Base-by-base conservation (phyloP, 2,888 invertebrate genomes). In the Himalopsyche kuldschensis region DNA sequence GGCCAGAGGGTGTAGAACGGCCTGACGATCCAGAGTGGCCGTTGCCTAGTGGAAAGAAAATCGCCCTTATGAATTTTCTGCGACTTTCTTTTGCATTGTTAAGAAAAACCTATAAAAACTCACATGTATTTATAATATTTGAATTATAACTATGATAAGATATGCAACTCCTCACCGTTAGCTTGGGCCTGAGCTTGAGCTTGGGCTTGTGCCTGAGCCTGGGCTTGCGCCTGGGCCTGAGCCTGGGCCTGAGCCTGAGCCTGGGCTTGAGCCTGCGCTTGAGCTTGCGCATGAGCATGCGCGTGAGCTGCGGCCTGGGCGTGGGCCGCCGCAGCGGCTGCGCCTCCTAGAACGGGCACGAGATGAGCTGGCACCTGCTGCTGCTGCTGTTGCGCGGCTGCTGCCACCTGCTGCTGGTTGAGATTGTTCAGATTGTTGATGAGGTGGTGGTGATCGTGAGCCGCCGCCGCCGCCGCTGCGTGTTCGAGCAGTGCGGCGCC, bases 21-120 rank as follows among this genome's bases (percentile, higher is more conserved):
- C 95, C 96, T 27, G 95, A 96, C 79, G 95, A 95, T 84, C 92
- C 90, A 78, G 93, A 92, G 88, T 94, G 92, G 87, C 93, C 93
- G 87, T 92, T 92, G 86, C 91, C 90, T 86, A 87, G 84, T 63
- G 86, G 77, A 11, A n/a, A 75, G 31, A 75, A 11, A 15, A 27
- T 41, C 15, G 15, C 1, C 1, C 69, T n/a, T 24, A 69, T 24
- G 15, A 15, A 41, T 41, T 41, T 41, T 41, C 41, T 4, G 15
- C 15, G 15, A 41, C 41, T 41, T 41, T 41, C 41, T 41, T 41
- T 41, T 41, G 41, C 3, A 41, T 15, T 15, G 15, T 11, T 1
- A 41, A 15, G 15, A 41, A 41, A 41, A 11, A 15, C 15, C 15
- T 41, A 41, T 15, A 35, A 8, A 35, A 8, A 5, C 8, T 5